Evolutionary conservation across 92 coral and sea anemone species (phyloP), one percentile per base, ranked within the genome.

Genomic region (Bergia puertoricense): DNA sequence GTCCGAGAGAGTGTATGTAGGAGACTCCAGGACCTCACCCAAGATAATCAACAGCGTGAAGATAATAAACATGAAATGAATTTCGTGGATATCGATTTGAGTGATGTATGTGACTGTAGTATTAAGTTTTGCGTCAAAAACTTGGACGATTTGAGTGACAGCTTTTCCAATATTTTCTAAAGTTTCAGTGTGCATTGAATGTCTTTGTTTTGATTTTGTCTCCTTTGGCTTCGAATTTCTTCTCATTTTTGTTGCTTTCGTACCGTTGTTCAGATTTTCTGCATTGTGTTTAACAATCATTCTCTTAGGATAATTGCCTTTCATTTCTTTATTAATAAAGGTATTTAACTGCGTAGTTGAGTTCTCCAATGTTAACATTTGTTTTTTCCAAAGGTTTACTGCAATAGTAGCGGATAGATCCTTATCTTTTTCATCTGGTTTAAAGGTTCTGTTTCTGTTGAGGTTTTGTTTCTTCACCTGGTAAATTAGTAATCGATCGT

Each of bases 11-110:
- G 98, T 90, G 84, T 88, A 97, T 1, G 96, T 92, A 23, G 99
- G 96, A 6, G 98, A 96, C 39, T 97, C 99, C 11, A 97, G 76
- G 73, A 96, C 93, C 81, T 97, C 98, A n/a, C 97, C 99, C 8
- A 94, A 82, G 30, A 97, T 88, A 14, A 97, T 85, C 18, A 97
- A 76, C 76, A 97, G 56, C 62, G 89, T 85, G 75, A 97, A 92
- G 65, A 90, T 80, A 82, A 94, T 57, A 82, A 94, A 97, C 90
- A 95, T 79, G 62, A 76, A 88, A 42, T 84, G 79, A 30, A 92
- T 69, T 89, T 97, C 99, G 45, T 81, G 16, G 38, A 8, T 80
- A 85, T 95, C 94, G 79, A 92, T 78, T 65, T 78, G 76, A 13
- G 96, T 91, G 1, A 76, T 65, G 82, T 88, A 95, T 23, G 72